Evolutionary conservation across 2,888 invertebrate genomes (phyloP).

Genomic region (Cremastobaeus sp.): DNA sequence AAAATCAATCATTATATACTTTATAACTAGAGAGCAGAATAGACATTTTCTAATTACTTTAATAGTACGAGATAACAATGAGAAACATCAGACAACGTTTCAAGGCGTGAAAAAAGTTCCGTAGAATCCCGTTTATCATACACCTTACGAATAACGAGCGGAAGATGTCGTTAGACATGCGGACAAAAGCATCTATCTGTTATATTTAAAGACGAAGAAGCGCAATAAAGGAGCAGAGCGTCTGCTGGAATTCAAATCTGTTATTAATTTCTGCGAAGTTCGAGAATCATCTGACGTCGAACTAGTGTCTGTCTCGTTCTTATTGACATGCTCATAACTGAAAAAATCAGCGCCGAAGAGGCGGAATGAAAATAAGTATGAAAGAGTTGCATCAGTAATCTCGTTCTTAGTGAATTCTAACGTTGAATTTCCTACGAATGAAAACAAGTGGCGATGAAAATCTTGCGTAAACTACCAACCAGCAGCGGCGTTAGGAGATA

Average conservation of each 20-base stretch:
- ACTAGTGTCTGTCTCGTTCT: constrained; percentile 10
- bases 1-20: too few species aligned
- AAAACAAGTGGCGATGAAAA: constrained; percentile 26
- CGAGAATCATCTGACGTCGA: constrained; percentile 9
- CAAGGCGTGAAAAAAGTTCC: background rate
- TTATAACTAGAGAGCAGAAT: too few species aligned
- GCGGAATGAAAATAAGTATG: background rate
- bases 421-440: constrained; percentile 22
- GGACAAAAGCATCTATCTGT: constrained; percentile 26
- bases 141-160: constrained; percentile 15
- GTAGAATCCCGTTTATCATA: constrained; percentile 21
- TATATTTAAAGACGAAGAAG: constrained; percentile 13
- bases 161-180: constrained; percentile 15
- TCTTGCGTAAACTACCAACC: constrained; percentile 37
- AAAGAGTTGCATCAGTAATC: constrained; percentile 14
- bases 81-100: constrained; percentile 1
- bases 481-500: constrained; percentile 11
- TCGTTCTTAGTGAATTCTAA: constrained; percentile 20
- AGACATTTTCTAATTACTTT: constrained; percentile 12
- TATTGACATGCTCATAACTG: constrained; percentile 4
- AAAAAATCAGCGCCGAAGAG: background rate
- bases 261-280: constrained; percentile 33
- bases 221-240: constrained; percentile 21
- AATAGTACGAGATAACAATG: constrained; percentile 5
- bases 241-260: constrained; percentile 25